Conservation (phyloP, 1,140 invertebrate genomes). For the Heliothis subflexa region DNA sequence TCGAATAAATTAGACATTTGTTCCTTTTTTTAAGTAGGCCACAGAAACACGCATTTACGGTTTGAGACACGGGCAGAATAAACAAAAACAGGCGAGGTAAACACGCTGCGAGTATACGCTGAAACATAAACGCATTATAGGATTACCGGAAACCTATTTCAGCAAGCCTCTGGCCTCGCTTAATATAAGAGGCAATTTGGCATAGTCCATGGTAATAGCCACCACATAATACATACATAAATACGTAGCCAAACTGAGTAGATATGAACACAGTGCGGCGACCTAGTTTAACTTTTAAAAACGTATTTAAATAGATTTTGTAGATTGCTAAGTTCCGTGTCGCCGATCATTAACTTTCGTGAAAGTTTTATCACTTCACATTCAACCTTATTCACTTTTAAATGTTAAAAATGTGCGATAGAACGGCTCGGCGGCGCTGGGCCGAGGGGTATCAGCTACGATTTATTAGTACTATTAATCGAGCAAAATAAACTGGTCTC, state of each 20-base stretch:
- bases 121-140: conserved; percentile 22
- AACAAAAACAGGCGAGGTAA: conserved; percentile 28
- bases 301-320: conserved; percentile 41
- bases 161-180: background rate
- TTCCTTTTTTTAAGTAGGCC: conserved; percentile 22
- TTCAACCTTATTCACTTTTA: conserved; percentile 47
- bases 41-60: background rate
- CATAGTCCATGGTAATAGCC: conserved; percentile 24
- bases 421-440: background rate
- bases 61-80: conserved; percentile 12
- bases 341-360: conserved; percentile 58
- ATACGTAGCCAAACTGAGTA: background rate
- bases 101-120: background rate
- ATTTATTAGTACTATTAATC: conserved; percentile 57
- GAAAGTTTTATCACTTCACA: conserved; percentile 63
- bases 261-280: conserved; percentile 12
- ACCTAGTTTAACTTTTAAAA: conserved; percentile 45
- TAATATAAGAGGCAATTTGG: conserved; percentile 31
- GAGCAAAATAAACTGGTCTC: conserved; percentile 50
- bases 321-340: conserved; percentile 58
- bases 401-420: conserved; percentile 50
- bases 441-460: conserved; percentile 24
- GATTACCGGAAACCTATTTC: conserved; percentile 33
- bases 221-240: background rate
- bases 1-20: conserved; percentile 10